These are phyloP conservation scores for Pterostichus madidus DNA, from an alignment of 2,888 invertebrate genomes.

Conservation along the genomic window DNA sequence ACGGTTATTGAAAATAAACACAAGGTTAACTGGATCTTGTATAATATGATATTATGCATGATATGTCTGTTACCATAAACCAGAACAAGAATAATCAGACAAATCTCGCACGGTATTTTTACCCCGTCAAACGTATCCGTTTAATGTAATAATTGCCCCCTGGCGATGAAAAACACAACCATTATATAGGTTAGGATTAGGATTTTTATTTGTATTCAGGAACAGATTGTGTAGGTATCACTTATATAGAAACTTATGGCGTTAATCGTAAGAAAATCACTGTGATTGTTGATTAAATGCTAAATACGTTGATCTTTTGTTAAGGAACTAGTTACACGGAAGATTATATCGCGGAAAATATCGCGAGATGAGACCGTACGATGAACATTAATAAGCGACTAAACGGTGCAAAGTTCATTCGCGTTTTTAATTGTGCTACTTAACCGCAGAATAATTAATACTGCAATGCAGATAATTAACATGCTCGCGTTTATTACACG, in stretches of 20 bases:
- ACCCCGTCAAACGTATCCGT: slow-evolving; percentile 43
- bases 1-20: slow-evolving; percentile 66
- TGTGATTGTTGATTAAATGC: slow-evolving; percentile 58
- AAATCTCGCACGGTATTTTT: slow-evolving; percentile 44
- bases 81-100: slow-evolving; percentile 45
- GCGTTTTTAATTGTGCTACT: slow-evolving; percentile 51
- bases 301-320: slow-evolving; percentile 42
- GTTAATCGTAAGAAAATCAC: slow-evolving; percentile 57
- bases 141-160: slow-evolving; percentile 58
- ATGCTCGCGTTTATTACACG: slow-evolving; percentile 18
- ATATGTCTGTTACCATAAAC: slow-evolving; percentile 61
- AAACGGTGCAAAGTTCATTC: slow-evolving; percentile 50
- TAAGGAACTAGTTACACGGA: slow-evolving; percentile 30
- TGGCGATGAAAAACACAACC: slow-evolving; percentile 54
- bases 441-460: slow-evolving; percentile 41
- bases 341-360: slow-evolving; percentile 44
- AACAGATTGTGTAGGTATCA: slow-evolving; percentile 34
- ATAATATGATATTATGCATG: slow-evolving; percentile 66
- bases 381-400: slow-evolving; percentile 36
- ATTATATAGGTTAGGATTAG: slow-evolving; percentile 52
- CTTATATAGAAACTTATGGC: slow-evolving; percentile 60
- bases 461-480: slow-evolving; percentile 32
- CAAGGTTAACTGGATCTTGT: slow-evolving; percentile 66
- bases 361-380: slow-evolving; percentile 13
- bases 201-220: neutral